Evolutionary conservation across 2,888 invertebrate species (phyloP).

Genomic region (Synanthedon myopaeformis): DNA sequence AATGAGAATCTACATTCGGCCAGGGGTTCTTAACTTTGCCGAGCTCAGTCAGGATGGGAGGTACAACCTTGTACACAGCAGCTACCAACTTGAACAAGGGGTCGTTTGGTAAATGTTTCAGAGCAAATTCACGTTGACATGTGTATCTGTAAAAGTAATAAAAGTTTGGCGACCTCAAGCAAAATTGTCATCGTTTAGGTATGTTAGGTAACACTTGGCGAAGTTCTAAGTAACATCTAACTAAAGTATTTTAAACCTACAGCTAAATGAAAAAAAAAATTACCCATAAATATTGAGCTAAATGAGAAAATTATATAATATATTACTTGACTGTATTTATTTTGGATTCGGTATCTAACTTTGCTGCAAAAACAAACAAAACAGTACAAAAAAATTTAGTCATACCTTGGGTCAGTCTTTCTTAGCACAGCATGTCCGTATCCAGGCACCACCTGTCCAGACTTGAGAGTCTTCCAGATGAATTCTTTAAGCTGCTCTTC

Average conservation of each 20-base stretch:
- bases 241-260: no score
- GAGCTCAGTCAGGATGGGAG: constrained; percentile 89
- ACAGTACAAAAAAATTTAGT: neutral
- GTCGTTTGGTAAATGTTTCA: constrained; percentile 93
- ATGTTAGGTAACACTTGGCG: no score
- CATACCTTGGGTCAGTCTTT: constrained; percentile 87
- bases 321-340: no score
- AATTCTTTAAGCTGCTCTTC: constrained; percentile 95
- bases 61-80: constrained; percentile 91
- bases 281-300: no score
- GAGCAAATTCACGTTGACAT: constrained; percentile 94
- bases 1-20: constrained; percentile 98
- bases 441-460: constrained; percentile 96
- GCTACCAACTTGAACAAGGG: constrained; percentile 92
- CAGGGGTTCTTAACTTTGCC: constrained; percentile 98
- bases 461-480: constrained; percentile 96
- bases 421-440: constrained; percentile 96
- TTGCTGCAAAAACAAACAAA: neutral
- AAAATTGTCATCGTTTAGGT: no score
- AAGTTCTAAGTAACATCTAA: no score
- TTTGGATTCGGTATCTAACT: no score
- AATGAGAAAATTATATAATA: no score
- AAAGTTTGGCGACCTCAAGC: no score
- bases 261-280: no score
- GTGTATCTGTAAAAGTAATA: constrained; percentile 75